A percentile compares a stretch with the other conserved stretches of the same genome.
These are phyloP conservation scores for Matsumyia berberina DNA, from an alignment of 2,888 invertebrate species.

Conservation along the genomic window DNA sequence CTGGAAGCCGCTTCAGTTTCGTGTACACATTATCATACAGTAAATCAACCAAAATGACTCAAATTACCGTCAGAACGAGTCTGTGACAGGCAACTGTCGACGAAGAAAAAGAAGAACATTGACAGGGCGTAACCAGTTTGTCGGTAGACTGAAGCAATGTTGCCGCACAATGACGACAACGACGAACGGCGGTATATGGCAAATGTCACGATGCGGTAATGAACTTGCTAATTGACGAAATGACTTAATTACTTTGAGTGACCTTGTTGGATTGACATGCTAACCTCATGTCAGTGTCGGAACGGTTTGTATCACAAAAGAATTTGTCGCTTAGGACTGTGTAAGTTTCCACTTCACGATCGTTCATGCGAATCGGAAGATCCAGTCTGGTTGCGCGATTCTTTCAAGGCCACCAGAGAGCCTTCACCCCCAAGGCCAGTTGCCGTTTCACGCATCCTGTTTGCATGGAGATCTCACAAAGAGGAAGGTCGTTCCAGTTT, in stretches of 20 bases:
- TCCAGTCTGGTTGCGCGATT: background rate
- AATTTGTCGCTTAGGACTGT: background rate
- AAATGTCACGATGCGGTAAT: conserved; percentile 14
- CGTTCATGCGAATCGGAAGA: background rate
- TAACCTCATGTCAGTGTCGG: conserved; percentile 22
- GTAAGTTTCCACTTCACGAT: conserved; percentile 7
- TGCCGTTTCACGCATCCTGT: conserved; percentile 11
- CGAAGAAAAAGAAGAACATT: background rate
- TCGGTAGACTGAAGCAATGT: background rate
- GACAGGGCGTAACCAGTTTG: background rate
- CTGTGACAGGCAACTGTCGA: conserved; percentile 16
- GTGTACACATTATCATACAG: conserved; percentile 12
- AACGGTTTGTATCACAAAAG: background rate
- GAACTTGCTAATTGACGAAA: conserved; percentile 40
- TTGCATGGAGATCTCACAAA: conserved; percentile 9
- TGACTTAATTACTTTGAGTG: conserved; percentile 22
- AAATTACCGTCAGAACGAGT: conserved; percentile 27
- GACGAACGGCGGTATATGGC: background rate
- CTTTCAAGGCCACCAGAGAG: conserved; percentile 37
- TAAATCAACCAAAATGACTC: conserved; percentile 4
- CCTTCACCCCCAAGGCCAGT: conserved; percentile 46
- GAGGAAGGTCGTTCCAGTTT: conserved; percentile 25
- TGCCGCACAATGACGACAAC: background rate
- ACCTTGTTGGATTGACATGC: conserved; percentile 36
- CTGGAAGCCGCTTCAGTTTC: background rate